Evolutionary conservation across 53 echinoderm and acorn worm species (phyloP), one percentile per base, ranked within the genome.

Genomic region (Zoroaster sp.): DNA sequence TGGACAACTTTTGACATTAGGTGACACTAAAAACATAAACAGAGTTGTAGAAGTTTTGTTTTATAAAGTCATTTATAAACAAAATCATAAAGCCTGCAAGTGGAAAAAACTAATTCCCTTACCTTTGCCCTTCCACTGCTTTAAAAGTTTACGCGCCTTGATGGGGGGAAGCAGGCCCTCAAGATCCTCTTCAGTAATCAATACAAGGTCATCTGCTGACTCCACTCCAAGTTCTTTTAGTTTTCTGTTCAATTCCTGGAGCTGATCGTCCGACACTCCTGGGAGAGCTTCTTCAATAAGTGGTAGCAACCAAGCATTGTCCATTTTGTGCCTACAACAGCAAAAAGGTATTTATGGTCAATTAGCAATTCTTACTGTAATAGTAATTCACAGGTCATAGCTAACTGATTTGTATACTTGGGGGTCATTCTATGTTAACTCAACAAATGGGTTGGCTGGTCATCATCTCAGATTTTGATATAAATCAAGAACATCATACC

Each of bases 41-140:
- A 49, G 49, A 14, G 18, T 17, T 49, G 14, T 49, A 49, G 14
- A 49, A 49, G 14, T 0, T 49, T 18, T 18, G 14, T 49, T 17
- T 73, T 39, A 38, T 17, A 15, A 40, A 18, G 23, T 5, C 9
- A 9, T 32, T 40, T 7, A 38, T 40, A 32, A 30, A 11, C 3
- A 30, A 25, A 66, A 18, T 11, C 25, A 11, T 30, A 66, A 9
- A 66, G 1, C 39, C 6, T 73, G 17, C 10, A 73, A 38, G n/a
- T 17, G 6, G 9, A 40, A 39, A 35, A 38, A 4, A 73, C 8
- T 20, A 11, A 38, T 42, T 36, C 18, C 15, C 20, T 18, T 23
- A 73, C 73, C 43, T 73, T 73, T 73, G 20, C 41, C 39, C 73
- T 40, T 73, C 73, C 73, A 40, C 37, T n/a, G 39, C 23, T 73